Conservation (phyloP, 2,113 vertebrate species). For the Dasyprocta punctata region DNA sequence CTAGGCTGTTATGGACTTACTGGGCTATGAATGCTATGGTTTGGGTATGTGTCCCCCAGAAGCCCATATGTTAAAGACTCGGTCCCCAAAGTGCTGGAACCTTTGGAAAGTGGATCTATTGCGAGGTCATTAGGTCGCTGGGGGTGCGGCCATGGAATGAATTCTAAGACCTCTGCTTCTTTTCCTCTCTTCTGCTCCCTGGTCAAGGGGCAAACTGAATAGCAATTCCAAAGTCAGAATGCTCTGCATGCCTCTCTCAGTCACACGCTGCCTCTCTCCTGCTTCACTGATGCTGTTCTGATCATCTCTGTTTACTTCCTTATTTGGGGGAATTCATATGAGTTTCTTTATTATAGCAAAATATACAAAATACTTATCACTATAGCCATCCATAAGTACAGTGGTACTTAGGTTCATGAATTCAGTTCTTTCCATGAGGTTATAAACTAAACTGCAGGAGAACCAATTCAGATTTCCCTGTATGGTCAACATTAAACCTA, state of each 20-base stretch:
- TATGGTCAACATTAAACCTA: neutral
- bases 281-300: neutral
- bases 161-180: no score
- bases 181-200: neutral
- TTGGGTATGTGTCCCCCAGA: neutral
- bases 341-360: neutral
- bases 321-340: neutral
- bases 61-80: neutral
- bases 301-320: neutral
- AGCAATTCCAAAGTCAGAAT: neutral
- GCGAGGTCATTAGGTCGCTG: no score
- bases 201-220: neutral
- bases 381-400: neutral
- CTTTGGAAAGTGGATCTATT: no score
- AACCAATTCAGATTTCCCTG: neutral
- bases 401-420: neutral
- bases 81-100: neutral
- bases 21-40: neutral
- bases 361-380: neutral
- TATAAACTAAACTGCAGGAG: neutral
- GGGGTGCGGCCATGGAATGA: neutral
- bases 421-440: neutral
- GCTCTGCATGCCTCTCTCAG: neutral
- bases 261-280: neutral
- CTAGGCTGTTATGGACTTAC: neutral